Conservation (phyloP, 2,888 invertebrate genomes). For the Volucella zonaria region DNA sequence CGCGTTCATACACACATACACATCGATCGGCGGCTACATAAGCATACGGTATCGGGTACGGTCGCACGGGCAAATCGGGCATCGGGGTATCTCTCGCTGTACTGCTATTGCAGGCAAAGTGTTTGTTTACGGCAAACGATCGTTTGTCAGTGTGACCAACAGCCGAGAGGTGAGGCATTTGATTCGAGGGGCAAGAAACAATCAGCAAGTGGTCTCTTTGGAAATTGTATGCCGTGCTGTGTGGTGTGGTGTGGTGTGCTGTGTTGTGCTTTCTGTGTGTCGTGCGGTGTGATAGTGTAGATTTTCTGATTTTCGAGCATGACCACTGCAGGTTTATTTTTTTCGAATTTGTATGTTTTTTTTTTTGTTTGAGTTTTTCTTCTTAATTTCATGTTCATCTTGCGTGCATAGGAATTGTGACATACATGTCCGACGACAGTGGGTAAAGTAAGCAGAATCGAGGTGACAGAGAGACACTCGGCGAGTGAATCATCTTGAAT, state of each 20-base stretch:
- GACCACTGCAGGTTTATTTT: slow-evolving; percentile 46
- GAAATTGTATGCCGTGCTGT: slow-evolving; percentile 20
- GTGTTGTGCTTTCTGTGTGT: too few species aligned
- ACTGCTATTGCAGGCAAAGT: slow-evolving; percentile 49
- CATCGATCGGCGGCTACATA: not conserved
- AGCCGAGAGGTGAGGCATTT: slow-evolving; percentile 39
- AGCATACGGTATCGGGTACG: too few species aligned
- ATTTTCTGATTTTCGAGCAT: slow-evolving; percentile 47
- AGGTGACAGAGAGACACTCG: slow-evolving; percentile 64
- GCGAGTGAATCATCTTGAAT: slow-evolving; percentile 62
- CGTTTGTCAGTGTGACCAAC: slow-evolving; percentile 64
- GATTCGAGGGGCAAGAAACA: slow-evolving; percentile 52
- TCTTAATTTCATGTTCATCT: slow-evolving; percentile 66
- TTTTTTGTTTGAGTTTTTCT: slow-evolving; percentile 34
- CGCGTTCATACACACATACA: slow-evolving; percentile 35
- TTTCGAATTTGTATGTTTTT: slow-evolving; percentile 7
- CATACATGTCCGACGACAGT: not conserved
- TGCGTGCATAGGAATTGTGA: slow-evolving; percentile 20
- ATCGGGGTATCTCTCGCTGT: too few species aligned
- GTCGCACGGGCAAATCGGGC: not conserved
- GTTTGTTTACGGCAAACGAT: slow-evolving; percentile 71
- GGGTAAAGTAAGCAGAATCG: slow-evolving; percentile 7
- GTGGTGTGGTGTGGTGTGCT: slow-evolving; percentile 4
- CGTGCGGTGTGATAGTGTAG: slow-evolving; percentile 41
- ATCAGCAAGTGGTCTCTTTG: slow-evolving; percentile 65